phyloP scores from a whole-genome alignment of 2,797 vertebrate species.

The Phoxinus dragarum region DNA sequence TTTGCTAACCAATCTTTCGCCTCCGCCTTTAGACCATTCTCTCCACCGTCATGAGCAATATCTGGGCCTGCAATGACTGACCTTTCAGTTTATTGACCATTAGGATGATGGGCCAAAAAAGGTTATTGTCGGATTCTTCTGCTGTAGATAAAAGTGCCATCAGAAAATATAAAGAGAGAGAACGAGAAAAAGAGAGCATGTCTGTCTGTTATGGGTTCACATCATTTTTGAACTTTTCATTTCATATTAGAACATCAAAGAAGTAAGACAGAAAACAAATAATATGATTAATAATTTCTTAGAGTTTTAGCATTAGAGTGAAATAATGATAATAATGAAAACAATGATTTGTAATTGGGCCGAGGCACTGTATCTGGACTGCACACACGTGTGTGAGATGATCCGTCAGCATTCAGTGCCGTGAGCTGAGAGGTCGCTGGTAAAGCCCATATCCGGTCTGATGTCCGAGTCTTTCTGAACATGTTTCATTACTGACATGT shows the following conservation, averaged over 20 bases:
- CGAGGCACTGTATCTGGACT: too few relatives aligned
- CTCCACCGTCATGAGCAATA: conserved; percentile 67
- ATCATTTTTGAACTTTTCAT: neutral
- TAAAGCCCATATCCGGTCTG: neutral
- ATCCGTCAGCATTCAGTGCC: neutral
- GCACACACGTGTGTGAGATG: neutral
- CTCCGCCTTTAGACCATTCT: conserved; percentile 60
- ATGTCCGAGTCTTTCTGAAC: neutral
- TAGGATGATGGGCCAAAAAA: conserved; percentile 64
- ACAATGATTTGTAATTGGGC: too few relatives aligned
- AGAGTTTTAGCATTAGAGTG: too few relatives aligned
- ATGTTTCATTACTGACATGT: too few relatives aligned
- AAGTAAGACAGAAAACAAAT: too few relatives aligned
- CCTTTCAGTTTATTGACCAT: conserved; percentile 79
- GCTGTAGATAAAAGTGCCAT: conserved; percentile 51
- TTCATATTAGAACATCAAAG: neutral
- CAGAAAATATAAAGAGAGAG: conserved; percentile 37
- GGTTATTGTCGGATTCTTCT: conserved; percentile 57
- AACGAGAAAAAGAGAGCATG: neutral
- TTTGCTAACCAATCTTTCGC: conserved; percentile 65
- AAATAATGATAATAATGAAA: too few relatives aligned
- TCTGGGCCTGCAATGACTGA: conserved; percentile 65
- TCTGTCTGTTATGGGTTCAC: neutral
- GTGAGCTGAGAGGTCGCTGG: neutral
- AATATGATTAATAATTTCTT: too few relatives aligned